These are phyloP conservation scores for Anseranas semipalmata DNA, from an alignment of 2,113 vertebrate species.

Conservation along the genomic window DNA sequence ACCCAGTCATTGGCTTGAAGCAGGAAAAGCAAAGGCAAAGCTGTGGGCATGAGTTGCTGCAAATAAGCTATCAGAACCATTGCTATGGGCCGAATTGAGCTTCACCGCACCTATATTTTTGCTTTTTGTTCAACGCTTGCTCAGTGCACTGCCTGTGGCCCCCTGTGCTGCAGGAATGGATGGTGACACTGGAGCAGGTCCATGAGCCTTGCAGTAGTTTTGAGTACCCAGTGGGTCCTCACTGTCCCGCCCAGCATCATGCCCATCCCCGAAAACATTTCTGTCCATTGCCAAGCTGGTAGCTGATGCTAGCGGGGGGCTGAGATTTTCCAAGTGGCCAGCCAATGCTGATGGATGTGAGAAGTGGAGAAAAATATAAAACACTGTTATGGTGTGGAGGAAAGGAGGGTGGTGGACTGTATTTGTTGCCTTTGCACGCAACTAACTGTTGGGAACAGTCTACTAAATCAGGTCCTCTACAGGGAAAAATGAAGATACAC, in stretches of 20 bases:
- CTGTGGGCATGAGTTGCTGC: not conserved
- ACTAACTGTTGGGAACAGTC: not conserved
- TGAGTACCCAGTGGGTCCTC: rapidly evolving
- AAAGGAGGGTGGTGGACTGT: rapidly evolving
- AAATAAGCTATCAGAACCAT: rapidly evolving
- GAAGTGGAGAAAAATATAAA: not conserved
- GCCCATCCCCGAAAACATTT: not conserved
- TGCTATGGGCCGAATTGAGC: not conserved
- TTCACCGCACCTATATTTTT: not conserved
- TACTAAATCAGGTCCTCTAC: not conserved
- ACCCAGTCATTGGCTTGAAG: not conserved
- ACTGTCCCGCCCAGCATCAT: not conserved
- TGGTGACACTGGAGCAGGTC: not conserved
- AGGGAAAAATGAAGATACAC: not conserved
- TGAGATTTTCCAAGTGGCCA: not conserved
- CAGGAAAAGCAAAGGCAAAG: not conserved
- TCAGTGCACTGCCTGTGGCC: not conserved
- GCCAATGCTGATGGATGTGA: not conserved
- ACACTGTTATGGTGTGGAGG: not conserved
- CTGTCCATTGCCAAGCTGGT: not conserved
- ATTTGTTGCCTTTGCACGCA: not conserved
- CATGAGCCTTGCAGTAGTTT: not conserved
- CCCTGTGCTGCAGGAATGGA: not conserved
- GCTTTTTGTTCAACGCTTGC: not conserved
- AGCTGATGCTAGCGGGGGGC: not conserved